Conservation (phyloP, 2,888 invertebrate genomes). For the Erebia palarica region DNA sequence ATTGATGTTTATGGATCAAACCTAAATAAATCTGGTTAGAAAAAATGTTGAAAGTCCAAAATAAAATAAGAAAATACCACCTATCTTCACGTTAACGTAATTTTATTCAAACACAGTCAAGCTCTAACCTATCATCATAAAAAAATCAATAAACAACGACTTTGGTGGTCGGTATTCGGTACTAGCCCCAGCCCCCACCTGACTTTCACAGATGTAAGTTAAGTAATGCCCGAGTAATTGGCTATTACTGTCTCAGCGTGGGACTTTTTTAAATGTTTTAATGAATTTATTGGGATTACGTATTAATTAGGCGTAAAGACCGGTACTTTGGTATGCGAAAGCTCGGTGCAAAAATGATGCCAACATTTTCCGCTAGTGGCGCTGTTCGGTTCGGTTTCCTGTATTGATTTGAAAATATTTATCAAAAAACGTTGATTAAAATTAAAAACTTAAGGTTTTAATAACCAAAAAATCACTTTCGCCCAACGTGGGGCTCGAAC, state of each 20-base stretch:
- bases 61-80: too few species aligned
- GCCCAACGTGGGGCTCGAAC: slow-evolving; percentile 86
- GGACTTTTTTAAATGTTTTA: slow-evolving; percentile 24
- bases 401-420: background rate
- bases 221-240: slow-evolving; percentile 35
- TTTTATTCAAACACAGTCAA: background rate
- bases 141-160: slow-evolving; percentile 7
- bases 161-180: slow-evolving; percentile 23
- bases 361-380: background rate
- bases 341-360: background rate
- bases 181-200: slow-evolving; percentile 29
- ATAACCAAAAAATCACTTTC: slow-evolving; percentile 20
- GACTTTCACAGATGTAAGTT: slow-evolving; percentile 32
- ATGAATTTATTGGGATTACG: slow-evolving; percentile 15
- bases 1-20: too few species aligned
- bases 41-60: too few species aligned
- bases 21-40: too few species aligned
- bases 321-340: background rate
- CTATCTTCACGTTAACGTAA: too few species aligned
- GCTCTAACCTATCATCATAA: background rate
- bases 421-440: background rate
- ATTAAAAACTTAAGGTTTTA: too few species aligned
- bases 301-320: background rate
- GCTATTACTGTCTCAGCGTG: slow-evolving; percentile 23
- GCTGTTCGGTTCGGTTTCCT: background rate